Percentiles rank a stretch among this genome's conserved stretches.
phyloP scores from a whole-genome alignment of 1,140 invertebrate genomes.

The Callitettix versicolor region DNA sequence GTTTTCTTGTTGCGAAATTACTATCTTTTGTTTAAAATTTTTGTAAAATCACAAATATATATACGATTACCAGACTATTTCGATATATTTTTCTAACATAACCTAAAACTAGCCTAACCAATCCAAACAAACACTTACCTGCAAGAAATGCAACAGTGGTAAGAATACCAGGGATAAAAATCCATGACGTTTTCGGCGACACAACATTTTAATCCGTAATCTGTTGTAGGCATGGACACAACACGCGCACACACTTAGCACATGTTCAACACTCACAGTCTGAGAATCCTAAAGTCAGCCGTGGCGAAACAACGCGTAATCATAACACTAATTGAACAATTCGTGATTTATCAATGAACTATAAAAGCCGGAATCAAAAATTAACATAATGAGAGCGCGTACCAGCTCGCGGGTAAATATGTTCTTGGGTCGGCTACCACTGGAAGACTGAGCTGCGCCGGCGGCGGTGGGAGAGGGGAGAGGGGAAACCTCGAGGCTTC shows the following conservation, averaged over 20 bases:
- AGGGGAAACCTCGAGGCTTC: too few relatives aligned
- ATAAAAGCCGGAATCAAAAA: neutral
- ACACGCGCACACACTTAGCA: neutral
- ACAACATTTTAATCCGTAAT: conserved; percentile 8
- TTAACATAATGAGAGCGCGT: neutral
- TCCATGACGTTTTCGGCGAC: conserved; percentile 7
- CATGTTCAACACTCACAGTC: too few relatives aligned
- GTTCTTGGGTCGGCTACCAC: neutral
- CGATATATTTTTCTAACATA: too few relatives aligned
- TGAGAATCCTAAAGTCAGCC: too few relatives aligned
- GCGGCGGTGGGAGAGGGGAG: neutral
- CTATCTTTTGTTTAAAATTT: too few relatives aligned
- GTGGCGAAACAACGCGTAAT: too few relatives aligned
- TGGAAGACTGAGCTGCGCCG: neutral
- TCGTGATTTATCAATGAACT: neutral
- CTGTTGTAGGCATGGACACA: conserved; percentile 2
- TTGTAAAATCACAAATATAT: too few relatives aligned
- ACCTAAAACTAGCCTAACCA: too few relatives aligned
- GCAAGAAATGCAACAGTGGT: conserved; percentile 5
- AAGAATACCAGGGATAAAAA: neutral
- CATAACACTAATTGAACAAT: too few relatives aligned
- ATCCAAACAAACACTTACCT: conserved; percentile 1
- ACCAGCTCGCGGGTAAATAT: neutral
- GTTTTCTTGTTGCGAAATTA: too few relatives aligned
- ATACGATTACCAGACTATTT: too few relatives aligned